phyloP scores from a whole-genome alignment of 2,113 vertebrate species.

The Protobothrops mucrosquamatus region DNA sequence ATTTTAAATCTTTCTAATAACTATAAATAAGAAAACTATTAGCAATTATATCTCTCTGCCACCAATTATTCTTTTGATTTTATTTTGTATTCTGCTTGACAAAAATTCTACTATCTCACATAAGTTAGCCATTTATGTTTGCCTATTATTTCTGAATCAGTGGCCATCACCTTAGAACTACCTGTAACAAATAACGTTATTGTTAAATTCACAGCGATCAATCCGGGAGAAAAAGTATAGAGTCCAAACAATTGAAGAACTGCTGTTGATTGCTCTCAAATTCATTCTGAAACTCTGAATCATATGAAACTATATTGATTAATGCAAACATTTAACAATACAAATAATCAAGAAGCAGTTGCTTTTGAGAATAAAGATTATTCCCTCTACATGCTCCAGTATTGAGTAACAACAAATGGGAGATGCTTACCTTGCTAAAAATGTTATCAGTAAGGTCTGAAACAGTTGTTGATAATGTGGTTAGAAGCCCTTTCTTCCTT shows the following conservation, averaged over 20 bases:
- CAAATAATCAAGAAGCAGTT: not conserved
- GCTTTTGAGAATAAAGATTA: not conserved
- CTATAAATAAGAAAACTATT: not conserved
- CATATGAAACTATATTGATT: not conserved
- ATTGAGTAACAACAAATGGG: not conserved
- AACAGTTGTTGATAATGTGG: not conserved
- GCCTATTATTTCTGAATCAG: not conserved
- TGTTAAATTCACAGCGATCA: not conserved
- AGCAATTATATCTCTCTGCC: not conserved
- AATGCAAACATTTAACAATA: not conserved
- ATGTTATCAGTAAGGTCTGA: not conserved
- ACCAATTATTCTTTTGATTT: not conserved
- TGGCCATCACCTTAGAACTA: not conserved
- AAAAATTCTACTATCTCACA: not conserved
- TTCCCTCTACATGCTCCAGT: not conserved
- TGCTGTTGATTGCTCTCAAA: not conserved
- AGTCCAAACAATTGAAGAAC: not conserved
- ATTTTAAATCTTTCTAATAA: not conserved
- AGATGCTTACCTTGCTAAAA: not conserved
- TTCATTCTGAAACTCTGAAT: not conserved
- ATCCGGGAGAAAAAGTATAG: not conserved
- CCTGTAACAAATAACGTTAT: not conserved
- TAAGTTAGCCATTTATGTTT: not conserved
- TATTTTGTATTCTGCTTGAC: not conserved
- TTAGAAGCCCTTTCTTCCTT: not conserved